Evolutionary conservation across 2,797 vertebrate species (phyloP), one percentile per base, ranked within the genome.

Genomic region (Linurgus olivaceus): DNA sequence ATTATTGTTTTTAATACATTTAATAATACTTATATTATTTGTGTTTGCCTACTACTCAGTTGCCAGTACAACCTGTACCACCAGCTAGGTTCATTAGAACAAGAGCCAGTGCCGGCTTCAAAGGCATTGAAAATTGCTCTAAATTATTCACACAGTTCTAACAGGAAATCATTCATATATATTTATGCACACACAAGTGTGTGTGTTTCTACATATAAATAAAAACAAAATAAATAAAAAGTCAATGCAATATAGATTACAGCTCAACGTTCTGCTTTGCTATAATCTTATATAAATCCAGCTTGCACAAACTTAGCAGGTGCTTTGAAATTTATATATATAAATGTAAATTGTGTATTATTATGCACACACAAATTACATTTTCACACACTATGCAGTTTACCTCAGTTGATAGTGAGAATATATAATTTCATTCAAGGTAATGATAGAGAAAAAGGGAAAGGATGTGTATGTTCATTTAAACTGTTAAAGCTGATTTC

Each of bases 381-480:
- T 92, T 94, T 93, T 92, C 55, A 79, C 51, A 67, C 17, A 48
- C 23, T 73, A 24, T 81, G 40, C 37, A 75, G 51, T 91, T 94
- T 93, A 79, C 67, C 33, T 86, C 66, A 28, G 71, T 90, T 90
- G 50, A 67, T 80, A 62, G 29, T 57, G 48, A 93, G 87, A 93
- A 81, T 26, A 65, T 38, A 63, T 55, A 85, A 89, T 95, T 95
- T 90, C 20, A 73, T 67, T 75, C 79, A 94, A 91, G 87, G n/a
- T 88, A 95, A 93, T 89, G 90, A 94, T 89, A 54, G 35, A 82
- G 80, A 88, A 90, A 78, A 55, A 96, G 51, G 57, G 83, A 96
- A 93, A 87, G 86, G 87, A 94, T n/a, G 84, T 86, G 90, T 94
- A 95, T 81, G 93, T 96, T 92, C 78, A 76, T 90, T 97, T 91